Percentiles rank a stretch among this genome's conserved stretches.
Evolutionary conservation across 23 tunicate genomes (phyloP).

Genomic region (Ascidia mentula): DNA sequence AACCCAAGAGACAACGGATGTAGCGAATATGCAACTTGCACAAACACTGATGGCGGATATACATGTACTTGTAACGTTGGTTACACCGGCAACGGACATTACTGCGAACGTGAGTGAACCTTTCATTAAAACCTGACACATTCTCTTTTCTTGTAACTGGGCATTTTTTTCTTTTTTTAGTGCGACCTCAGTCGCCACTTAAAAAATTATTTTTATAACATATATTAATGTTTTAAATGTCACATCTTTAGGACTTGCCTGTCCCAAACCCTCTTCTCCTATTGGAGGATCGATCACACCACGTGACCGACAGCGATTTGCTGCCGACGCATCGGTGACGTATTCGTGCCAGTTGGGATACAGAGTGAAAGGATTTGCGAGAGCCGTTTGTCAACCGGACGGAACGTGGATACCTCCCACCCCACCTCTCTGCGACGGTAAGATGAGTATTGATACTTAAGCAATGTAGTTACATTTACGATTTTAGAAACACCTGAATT

Average conservation of each 20-base stretch:
- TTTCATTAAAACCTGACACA: too few relatives aligned
- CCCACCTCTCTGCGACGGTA: slow-evolving; percentile 11
- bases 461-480: not conserved
- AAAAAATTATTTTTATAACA: too few relatives aligned
- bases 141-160: too few relatives aligned
- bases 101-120: slow-evolving; percentile 22
- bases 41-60: slow-evolving; percentile 20
- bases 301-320: slow-evolving; percentile 21
- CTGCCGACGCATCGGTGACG: slow-evolving; percentile 14
- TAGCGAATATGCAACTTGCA: slow-evolving; percentile 12
- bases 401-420: slow-evolving; percentile 17
- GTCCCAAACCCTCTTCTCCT: not conserved
- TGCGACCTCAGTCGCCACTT: too few relatives aligned
- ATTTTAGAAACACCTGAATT: not conserved
- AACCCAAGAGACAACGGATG: slow-evolving; percentile 5
- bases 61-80: slow-evolving; percentile 16
- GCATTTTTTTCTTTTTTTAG: too few relatives aligned
- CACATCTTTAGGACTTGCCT: slow-evolving; percentile 21
- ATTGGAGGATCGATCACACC: not conserved
- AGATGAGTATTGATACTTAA: too few relatives aligned
- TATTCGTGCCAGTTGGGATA: slow-evolving; percentile 10
- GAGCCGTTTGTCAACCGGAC: slow-evolving; percentile 12
- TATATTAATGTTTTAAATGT: too few relatives aligned
- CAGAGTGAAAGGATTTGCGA: slow-evolving; percentile 1
- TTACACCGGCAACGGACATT: slow-evolving; percentile 12